Evolutionary conservation across 2,888 invertebrate genomes (phyloP).

Genomic region (Tanypteryx hageni): DNA sequence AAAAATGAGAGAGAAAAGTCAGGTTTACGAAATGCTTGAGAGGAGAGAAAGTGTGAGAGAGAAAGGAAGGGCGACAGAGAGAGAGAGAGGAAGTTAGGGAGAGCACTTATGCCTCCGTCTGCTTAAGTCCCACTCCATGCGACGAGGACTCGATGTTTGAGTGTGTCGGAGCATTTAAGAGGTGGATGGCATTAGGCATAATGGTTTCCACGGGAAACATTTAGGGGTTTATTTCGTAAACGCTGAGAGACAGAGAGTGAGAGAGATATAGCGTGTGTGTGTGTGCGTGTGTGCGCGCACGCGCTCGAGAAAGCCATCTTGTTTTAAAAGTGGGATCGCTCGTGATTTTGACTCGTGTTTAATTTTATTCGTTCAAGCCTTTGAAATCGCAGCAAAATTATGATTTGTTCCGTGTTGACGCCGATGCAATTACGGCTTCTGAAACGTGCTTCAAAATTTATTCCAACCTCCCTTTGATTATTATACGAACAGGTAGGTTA

Average conservation of each 20-base stretch:
- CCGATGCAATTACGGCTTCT: too few species aligned
- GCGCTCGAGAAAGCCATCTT: too few species aligned
- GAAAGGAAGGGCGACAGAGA: not conserved
- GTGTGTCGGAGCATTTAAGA: not conserved
- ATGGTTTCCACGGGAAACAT: constrained; percentile 12
- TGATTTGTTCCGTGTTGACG: too few species aligned
- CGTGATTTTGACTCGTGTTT: too few species aligned
- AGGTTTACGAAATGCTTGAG: not conserved
- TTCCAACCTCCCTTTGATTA: too few species aligned
- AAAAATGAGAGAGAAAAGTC: too few species aligned
- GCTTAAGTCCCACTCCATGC: not conserved
- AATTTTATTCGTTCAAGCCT: too few species aligned
- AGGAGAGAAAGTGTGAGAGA: not conserved
- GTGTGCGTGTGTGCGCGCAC: not conserved
- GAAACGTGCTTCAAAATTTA: too few species aligned
- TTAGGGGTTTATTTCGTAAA: constrained; percentile 24
- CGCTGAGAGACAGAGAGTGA: not conserved
- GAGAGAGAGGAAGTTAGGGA: not conserved
- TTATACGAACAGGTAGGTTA: too few species aligned
- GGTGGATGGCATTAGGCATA: constrained; percentile 13
- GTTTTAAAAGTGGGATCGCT: too few species aligned
- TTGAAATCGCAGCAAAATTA: too few species aligned
- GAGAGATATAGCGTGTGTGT: not conserved
- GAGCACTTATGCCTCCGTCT: not conserved
- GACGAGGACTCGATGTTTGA: not conserved